phyloP scores from a whole-genome alignment of 2,888 invertebrate species.

The Trimorus sp. region DNA sequence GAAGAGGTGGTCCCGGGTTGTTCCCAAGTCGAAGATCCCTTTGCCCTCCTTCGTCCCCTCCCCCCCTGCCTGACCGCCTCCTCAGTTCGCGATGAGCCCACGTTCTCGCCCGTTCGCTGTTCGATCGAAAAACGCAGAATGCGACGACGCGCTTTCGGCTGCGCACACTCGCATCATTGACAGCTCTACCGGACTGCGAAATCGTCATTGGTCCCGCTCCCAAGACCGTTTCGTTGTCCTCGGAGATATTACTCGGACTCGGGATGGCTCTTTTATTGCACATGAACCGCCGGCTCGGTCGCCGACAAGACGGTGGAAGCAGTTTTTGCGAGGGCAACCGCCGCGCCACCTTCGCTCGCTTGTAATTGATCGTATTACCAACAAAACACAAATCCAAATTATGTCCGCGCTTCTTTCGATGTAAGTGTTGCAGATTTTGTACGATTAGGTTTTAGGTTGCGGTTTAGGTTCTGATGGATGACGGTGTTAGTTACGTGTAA shows the following conservation, averaged over 20 bases:
- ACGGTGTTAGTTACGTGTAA: too few species aligned
- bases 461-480: too few species aligned
- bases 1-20: conserved; percentile 63
- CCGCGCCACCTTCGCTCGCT: too few species aligned
- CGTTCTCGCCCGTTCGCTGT: conserved; percentile 8
- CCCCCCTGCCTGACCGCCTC: neutral
- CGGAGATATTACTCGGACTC: conserved; percentile 40
- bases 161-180: conserved; percentile 57
- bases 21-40: conserved; percentile 19
- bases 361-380: too few species aligned
- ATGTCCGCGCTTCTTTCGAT: too few species aligned
- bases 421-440: neutral
- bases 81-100: too few species aligned
- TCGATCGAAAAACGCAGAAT: conserved; percentile 68
- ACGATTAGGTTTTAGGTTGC: too few species aligned
- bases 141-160: conserved; percentile 62
- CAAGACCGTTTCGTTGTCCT: conserved; percentile 56
- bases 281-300: too few species aligned
- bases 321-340: too few species aligned
- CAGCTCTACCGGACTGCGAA: conserved; percentile 64
- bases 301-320: too few species aligned
- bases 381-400: too few species aligned
- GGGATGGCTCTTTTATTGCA: conserved; percentile 25
- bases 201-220: conserved; percentile 68
- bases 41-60: conserved; percentile 6